Percentiles rank a stretch among this genome's conserved stretches.
Evolutionary conservation across 2,113 vertebrate genomes (phyloP).

Genomic region (Oncorhynchus mykiss): DNA sequence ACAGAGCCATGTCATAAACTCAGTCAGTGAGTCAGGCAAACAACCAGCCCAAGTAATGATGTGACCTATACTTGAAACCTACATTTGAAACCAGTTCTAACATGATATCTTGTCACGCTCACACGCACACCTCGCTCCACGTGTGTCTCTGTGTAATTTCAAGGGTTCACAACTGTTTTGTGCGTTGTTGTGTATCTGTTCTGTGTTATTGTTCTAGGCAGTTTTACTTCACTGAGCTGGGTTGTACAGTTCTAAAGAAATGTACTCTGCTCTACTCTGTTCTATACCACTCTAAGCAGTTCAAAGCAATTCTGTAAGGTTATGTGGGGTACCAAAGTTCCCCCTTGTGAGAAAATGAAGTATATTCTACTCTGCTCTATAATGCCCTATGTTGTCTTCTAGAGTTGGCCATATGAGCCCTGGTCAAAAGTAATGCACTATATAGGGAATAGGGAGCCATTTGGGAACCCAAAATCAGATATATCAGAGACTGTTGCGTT

Average conservation of each 20-base stretch:
- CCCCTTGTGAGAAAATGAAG: background rate
- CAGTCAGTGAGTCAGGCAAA: background rate
- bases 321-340: background rate
- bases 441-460: too few species aligned
- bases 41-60: background rate
- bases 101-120: too few species aligned
- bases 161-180: too few species aligned
- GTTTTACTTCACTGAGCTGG: background rate
- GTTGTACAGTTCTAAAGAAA: background rate
- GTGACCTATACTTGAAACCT: background rate
- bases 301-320: background rate
- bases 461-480: background rate
- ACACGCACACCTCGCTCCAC: too few species aligned
- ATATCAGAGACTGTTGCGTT: background rate
- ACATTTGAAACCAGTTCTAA: background rate
- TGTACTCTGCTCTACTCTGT: background rate
- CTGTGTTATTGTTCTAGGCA: background rate
- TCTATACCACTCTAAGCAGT: background rate
- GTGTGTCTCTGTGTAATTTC: too few species aligned
- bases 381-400: background rate
- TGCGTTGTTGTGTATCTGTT: background rate
- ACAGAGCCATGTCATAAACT: background rate
- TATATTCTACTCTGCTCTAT: background rate
- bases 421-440: background rate
- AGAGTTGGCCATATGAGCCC: too few species aligned